Conservation (phyloP, 92 coral and sea anemone genomes). For the Bergia puertoricense region DNA sequence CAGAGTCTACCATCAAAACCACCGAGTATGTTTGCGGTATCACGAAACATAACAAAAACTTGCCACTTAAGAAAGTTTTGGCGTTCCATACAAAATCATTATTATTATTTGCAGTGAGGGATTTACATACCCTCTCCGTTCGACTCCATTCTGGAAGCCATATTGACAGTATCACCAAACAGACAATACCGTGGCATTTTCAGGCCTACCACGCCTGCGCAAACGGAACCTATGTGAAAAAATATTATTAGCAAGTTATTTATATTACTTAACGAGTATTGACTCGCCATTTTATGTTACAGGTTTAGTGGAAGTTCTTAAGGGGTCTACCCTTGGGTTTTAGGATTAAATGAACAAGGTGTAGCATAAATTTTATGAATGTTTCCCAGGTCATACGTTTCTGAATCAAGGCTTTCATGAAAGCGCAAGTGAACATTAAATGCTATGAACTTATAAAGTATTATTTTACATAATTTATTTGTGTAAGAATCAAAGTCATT, state of each 20-base stretch:
- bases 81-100: too few species aligned
- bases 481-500: too few species aligned
- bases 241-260: background rate
- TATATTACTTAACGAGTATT: background rate
- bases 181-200: conserved; percentile 96
- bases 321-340: background rate
- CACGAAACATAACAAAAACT: too few species aligned
- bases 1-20: too few species aligned
- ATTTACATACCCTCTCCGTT: conserved; percentile 78
- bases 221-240: conserved; percentile 74
- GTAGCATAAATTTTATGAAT: background rate
- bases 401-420: background rate
- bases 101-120: background rate
- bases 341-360: background rate
- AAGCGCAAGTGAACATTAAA: background rate
- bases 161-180: conserved; percentile 97
- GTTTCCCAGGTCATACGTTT: background rate
- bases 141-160: conserved; percentile 93
- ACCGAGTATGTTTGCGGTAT: too few species aligned
- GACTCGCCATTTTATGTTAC: background rate
- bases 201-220: conserved; percentile 96
- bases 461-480: too few species aligned
- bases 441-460: background rate
- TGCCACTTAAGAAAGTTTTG: too few species aligned
- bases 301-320: background rate